Percentiles rank a stretch among this genome's conserved stretches.
phyloP scores from a whole-genome alignment of 2,113 vertebrate genomes.

The Ginglymostoma cirratum region DNA sequence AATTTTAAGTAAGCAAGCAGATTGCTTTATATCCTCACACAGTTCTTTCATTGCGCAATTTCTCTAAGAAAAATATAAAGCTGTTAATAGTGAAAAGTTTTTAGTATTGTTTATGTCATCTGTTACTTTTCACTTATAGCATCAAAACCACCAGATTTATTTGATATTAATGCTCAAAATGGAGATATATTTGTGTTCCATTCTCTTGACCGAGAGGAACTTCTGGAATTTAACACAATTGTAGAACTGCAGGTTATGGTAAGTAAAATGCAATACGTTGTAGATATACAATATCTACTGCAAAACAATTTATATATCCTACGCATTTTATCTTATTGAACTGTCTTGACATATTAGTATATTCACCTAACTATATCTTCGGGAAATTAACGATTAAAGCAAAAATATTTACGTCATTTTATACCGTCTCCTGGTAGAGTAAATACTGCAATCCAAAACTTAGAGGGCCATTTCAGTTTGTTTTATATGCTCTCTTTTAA shows the following conservation, averaged over 20 bases:
- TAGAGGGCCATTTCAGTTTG: neutral
- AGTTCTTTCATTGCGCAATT: neutral
- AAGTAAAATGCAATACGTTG: conserved; percentile 42
- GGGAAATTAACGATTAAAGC: neutral
- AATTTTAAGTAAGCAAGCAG: conserved; percentile 57
- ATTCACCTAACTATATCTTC: neutral
- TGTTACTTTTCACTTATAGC: conserved; percentile 43
- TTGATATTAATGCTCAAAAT: conserved; percentile 45
- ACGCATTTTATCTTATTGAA: neutral
- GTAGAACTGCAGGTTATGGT: conserved; percentile 68
- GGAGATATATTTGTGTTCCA: conserved; percentile 61
- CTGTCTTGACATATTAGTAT: neutral
- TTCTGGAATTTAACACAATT: conserved; percentile 48
- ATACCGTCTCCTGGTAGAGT: neutral
- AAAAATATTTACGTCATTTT: neutral
- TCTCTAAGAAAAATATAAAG: neutral
- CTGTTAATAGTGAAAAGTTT: neutral
- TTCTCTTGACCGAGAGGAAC: conserved; percentile 67
- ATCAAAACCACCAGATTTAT: conserved; percentile 48
- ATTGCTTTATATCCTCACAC: neutral
- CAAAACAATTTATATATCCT: neutral
- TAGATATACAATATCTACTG: neutral
- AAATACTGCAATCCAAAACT: neutral
- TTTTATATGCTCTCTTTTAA: neutral
- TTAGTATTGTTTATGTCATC: neutral